Percentiles rank a stretch among this genome's conserved stretches.
Evolutionary conservation across 1,140 invertebrate species (phyloP).

Genomic region (Formica exsecta): DNA sequence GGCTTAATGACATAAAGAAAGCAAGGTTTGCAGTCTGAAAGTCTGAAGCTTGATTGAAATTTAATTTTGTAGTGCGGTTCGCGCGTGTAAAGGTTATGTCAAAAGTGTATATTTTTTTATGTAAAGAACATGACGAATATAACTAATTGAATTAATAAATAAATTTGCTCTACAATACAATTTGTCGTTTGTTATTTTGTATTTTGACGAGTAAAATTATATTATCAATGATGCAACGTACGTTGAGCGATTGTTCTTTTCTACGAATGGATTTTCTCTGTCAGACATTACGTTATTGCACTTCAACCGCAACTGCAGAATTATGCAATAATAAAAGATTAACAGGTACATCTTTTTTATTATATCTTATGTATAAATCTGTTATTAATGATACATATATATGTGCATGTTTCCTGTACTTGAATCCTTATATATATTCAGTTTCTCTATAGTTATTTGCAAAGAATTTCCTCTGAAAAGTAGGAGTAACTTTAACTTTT

Average conservation of each 20-base stretch:
- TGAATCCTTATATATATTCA: too few relatives aligned
- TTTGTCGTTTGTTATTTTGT: background rate
- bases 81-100: background rate
- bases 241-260: background rate
- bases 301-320: conserved; percentile 19
- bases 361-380: background rate
- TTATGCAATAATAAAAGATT: conserved; percentile 15
- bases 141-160: background rate
- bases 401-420: too few relatives aligned
- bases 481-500: too few relatives aligned
- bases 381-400: background rate
- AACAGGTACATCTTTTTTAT: conserved; percentile 47
- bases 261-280: background rate
- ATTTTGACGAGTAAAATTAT: background rate
- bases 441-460: too few relatives aligned
- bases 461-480: too few relatives aligned
- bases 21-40: too few relatives aligned
- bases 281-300: conserved; percentile 39
- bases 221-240: conserved; percentile 30
- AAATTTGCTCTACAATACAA: background rate
- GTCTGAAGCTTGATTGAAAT: too few relatives aligned
- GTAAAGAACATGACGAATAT: background rate
- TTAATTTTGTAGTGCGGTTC: too few relatives aligned
- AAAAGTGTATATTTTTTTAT: background rate
- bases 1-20: too few relatives aligned